Evolutionary conservation across 2,888 invertebrate species (phyloP), one percentile per base, ranked within the genome.

Genomic region (Dione juno): DNA sequence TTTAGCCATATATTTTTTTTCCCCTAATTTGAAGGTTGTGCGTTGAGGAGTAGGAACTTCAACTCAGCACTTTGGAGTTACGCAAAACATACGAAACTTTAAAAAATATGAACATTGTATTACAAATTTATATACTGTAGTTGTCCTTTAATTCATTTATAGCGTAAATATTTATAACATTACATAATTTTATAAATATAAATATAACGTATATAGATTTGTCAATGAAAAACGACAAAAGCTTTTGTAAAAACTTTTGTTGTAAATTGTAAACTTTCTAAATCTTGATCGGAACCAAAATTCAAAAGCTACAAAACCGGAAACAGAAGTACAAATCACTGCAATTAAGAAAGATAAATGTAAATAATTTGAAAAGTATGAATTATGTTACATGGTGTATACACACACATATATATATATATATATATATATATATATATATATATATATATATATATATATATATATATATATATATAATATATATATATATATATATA

Each of bases 321-420:
- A 45, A 61, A 28, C 11, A 11, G 61, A 61, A 59, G 7, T 57
- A 61, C 61, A 28, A 43, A 28, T 61, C 45, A 45, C 7, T n/a
- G 28, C 13, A 21, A 43, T 45, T 43, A 61, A 14, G 28, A 45
- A 41, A 43, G 21, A 43, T 28, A 61, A 43, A 43, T 43, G 35
- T 19, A 50, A 40, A 19, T 6, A 61, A 61, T 35, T 19, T 40
- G 8, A 35, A 50, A 50, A 19, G 13, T 21, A 40, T 13, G 14
- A 5, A 8, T 40, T 50, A 37, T 14, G 37, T 64, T 64, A 64
- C 50, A 54, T 63, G 61, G 57, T 52, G 28, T 66, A 48, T 58
- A 50, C 8, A 50, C 14, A 37, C n/a, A 28, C 8, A 61, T 16
- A n/a, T 43, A 16, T 43, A 5, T 64, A 50, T 50, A 64, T 37